These are phyloP conservation scores for Halictus rubicundus DNA, from an alignment of 1,140 invertebrate genomes.

Conservation along the genomic window DNA sequence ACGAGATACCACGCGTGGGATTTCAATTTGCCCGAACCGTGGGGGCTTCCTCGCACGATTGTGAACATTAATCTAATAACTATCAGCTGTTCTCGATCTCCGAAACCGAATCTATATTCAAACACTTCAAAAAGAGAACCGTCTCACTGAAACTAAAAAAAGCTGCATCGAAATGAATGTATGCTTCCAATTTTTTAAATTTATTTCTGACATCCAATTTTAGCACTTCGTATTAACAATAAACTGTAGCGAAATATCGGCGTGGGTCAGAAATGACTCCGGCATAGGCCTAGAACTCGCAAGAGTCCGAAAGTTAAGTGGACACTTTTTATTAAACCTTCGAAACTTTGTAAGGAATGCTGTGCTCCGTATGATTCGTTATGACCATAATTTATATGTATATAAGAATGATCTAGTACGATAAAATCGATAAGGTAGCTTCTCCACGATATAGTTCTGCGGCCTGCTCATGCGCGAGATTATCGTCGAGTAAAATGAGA, in stretches of 20 bases:
- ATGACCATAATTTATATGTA: constrained; percentile 3
- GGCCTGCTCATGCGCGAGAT: constrained; percentile 38
- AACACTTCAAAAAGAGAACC: not conserved
- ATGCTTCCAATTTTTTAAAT: no score
- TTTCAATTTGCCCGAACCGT: constrained; percentile 60
- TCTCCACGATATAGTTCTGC: constrained; percentile 39
- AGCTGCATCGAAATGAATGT: no score
- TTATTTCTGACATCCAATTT: no score
- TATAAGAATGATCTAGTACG: constrained; percentile 7
- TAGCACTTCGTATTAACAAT: no score
- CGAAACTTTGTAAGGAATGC: not conserved
- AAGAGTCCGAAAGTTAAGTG: no score
- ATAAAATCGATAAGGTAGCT: constrained; percentile 50
- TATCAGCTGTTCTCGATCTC: constrained; percentile 24
- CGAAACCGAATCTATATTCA: not conserved
- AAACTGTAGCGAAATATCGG: no score
- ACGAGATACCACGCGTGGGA: constrained; percentile 42
- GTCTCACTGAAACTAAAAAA: no score
- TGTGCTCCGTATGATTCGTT: constrained; percentile 28
- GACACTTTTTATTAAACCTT: not conserved
- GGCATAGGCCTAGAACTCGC: no score
- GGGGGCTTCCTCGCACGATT: constrained; percentile 43
- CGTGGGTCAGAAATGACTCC: no score
- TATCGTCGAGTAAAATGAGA: constrained; percentile 15
- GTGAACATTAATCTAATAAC: constrained; percentile 45